A percentile compares a stretch with the other conserved stretches of the same genome.
phyloP scores from a whole-genome alignment of 2,113 vertebrate genomes.

The Podilymbus podiceps region DNA sequence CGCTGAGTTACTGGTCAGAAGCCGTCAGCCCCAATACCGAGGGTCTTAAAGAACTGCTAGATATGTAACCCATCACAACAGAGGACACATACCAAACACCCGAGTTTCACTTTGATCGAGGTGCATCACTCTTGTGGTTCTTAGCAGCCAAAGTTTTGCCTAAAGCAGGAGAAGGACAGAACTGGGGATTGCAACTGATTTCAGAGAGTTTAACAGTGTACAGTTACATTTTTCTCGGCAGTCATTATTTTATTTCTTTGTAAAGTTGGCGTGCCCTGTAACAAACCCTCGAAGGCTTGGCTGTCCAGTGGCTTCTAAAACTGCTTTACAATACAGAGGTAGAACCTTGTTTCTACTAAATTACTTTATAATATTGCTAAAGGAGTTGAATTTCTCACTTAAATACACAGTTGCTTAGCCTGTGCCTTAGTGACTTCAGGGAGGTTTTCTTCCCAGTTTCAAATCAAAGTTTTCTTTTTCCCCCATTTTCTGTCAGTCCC shows the following conservation, averaged over 20 bases:
- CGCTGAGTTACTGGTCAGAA: neutral
- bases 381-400: neutral
- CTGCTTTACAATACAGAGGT: neutral
- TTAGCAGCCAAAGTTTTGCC: neutral
- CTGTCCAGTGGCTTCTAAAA: neutral
- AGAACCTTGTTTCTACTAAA: neutral
- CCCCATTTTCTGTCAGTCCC: neutral
- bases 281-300: neutral
- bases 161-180: neutral
- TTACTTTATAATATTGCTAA: neutral
- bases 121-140: neutral
- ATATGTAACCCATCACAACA: neutral
- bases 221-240: neutral
- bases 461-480: neutral
- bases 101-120: neutral
- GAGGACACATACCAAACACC: neutral
- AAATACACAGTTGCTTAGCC: neutral
- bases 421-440: neutral
- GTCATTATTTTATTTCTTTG: neutral
- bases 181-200: neutral
- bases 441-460: neutral
- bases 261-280: neutral
- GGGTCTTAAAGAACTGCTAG: neutral
- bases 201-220: neutral
- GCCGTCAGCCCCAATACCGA: fast-evolving